These are phyloP conservation scores for Dipodomys stephensi DNA, from an alignment of 2,113 vertebrate genomes.

Conservation along the genomic window DNA sequence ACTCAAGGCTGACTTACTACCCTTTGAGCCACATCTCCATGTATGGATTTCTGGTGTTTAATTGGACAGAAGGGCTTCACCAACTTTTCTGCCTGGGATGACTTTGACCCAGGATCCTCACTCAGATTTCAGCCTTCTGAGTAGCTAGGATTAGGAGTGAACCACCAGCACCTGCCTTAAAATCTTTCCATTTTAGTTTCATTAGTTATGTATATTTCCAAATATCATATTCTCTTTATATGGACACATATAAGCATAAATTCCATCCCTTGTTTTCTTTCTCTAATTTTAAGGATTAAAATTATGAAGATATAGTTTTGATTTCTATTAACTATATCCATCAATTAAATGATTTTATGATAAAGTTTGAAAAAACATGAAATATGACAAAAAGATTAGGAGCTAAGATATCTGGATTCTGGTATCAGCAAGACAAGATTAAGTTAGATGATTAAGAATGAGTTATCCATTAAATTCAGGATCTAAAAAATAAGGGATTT, in stretches of 20 bases:
- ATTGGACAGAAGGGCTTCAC: too few relatives aligned
- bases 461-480: background rate
- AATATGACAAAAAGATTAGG: background rate
- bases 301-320: background rate
- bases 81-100: too few relatives aligned
- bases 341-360: conserved; percentile 17
- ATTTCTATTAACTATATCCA: background rate
- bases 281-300: conserved; percentile 37
- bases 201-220: conserved; percentile 6
- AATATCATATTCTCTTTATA: background rate
- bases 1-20: too few relatives aligned
- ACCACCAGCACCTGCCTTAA: too few relatives aligned
- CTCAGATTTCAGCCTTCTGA: too few relatives aligned
- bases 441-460: conserved; percentile 51
- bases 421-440: conserved; percentile 19
- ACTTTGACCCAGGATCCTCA: too few relatives aligned
- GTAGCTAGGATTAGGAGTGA: too few relatives aligned
- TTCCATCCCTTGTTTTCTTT: background rate
- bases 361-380: background rate
- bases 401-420: conserved; percentile 38
- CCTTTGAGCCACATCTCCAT: too few relatives aligned
- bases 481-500: background rate
- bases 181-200: conserved; percentile 41
- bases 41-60: too few relatives aligned
- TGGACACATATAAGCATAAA: background rate